Evolutionary conservation across 1,140 invertebrate species (phyloP).

Genomic region (Heliconius nattereri): DNA sequence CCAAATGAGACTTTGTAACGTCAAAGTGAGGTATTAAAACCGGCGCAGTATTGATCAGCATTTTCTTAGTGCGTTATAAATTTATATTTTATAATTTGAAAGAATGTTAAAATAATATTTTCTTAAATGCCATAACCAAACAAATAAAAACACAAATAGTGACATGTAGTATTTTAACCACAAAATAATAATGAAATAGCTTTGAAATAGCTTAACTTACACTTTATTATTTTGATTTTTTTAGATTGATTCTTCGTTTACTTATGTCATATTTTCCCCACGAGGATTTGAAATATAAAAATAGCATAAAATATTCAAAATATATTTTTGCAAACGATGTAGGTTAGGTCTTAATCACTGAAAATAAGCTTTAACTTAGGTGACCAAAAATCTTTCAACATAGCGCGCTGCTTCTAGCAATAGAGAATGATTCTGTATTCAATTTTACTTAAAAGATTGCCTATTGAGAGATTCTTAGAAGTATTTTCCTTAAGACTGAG

Average conservation of each 20-base stretch:
- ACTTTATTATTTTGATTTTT: too few species aligned
- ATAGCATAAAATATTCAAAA: too few species aligned
- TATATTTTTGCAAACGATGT: too few species aligned
- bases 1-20: slow-evolving; percentile 52
- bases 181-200: not conserved
- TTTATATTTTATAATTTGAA: not conserved
- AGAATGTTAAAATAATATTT: not conserved
- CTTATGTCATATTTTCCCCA: too few species aligned
- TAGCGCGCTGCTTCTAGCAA: too few species aligned
- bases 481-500: not conserved
- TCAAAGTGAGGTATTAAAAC: slow-evolving; percentile 51
- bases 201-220: too few species aligned
- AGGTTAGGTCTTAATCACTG: too few species aligned
- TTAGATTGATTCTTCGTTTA: too few species aligned
- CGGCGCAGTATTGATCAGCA: slow-evolving; percentile 57
- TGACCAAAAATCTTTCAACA: too few species aligned
- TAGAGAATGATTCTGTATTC: too few species aligned
- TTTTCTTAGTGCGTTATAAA: not conserved
- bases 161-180: not conserved
- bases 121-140: not conserved
- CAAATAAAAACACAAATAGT: not conserved
- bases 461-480: not conserved
- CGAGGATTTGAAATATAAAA: too few species aligned
- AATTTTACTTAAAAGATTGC: not conserved
- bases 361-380: too few species aligned